These are phyloP conservation scores for Enteromius argenteus DNA, from an alignment of 2,797 vertebrate genomes.

Conservation along the genomic window DNA sequence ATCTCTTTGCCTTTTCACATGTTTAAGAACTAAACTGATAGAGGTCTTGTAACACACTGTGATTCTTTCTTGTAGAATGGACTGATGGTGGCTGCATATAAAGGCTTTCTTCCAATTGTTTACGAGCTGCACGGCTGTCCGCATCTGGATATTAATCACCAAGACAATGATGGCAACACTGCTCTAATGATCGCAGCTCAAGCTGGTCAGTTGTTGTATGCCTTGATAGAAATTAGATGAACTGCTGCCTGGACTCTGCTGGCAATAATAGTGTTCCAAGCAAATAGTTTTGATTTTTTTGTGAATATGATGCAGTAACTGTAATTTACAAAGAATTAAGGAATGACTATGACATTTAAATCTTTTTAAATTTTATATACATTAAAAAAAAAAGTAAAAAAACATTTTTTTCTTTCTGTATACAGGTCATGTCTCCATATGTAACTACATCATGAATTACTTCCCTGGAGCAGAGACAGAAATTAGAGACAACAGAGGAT, in stretches of 20 bases:
- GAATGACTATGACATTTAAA: background rate
- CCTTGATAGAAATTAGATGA: background rate
- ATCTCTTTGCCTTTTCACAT: background rate
- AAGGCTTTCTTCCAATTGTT: slow-evolving; percentile 83
- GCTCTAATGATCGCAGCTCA: slow-evolving; percentile 91
- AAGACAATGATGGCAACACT: slow-evolving; percentile 91
- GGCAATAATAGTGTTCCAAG: background rate
- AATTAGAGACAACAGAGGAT: slow-evolving; percentile 80
- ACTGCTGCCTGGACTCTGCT: background rate
- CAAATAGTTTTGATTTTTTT: background rate
- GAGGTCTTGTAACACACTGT: background rate
- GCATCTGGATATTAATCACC: slow-evolving; percentile 86
- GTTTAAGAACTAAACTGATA: background rate
- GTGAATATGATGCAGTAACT: background rate
- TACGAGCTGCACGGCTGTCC: slow-evolving; percentile 81
- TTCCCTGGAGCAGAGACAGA: slow-evolving; percentile 82
- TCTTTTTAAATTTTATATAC: too few relatives aligned
- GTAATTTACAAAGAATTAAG: background rate
- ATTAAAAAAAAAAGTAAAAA: background rate
- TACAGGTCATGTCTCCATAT: slow-evolving; percentile 82
- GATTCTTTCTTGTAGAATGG: slow-evolving; percentile 79
- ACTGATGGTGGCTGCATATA: slow-evolving; percentile 87
- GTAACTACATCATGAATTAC: slow-evolving; percentile 89
- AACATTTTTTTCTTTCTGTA: slow-evolving; percentile 8
- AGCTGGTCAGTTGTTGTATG: slow-evolving; percentile 76